A percentile compares a stretch with the other conserved stretches of the same genome.
Conservation (phyloP, 37 sponge, comb jelly and placozoan genomes). For the Cliona cf. orientalis region DNA sequence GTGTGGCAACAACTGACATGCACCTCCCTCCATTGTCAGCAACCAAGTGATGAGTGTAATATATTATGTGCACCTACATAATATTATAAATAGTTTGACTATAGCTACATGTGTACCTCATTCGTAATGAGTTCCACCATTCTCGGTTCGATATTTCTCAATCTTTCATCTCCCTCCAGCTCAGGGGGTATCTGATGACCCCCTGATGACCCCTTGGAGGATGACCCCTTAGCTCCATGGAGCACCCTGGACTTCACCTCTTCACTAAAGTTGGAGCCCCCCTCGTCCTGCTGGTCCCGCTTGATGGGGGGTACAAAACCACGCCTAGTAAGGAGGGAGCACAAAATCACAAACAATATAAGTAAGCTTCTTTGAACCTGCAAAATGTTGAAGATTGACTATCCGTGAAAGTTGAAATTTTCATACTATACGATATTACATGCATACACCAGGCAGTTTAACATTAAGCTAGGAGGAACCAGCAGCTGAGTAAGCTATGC, state of each 20-base stretch:
- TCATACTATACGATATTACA: too few species aligned
- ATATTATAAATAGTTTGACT: neutral
- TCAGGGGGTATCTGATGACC: slow-evolving; percentile 26
- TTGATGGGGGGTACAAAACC: too few species aligned
- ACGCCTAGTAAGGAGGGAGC: too few species aligned
- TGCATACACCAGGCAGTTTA: neutral
- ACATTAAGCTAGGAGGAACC: neutral
- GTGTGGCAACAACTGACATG: neutral
- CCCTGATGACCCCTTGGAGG: neutral
- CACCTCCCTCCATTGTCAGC: too few species aligned
- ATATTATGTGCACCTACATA: neutral
- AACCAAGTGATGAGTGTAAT: neutral
- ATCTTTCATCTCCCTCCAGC: slow-evolving; percentile 79
- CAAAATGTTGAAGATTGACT: neutral
- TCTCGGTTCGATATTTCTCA: slow-evolving; percentile 87
- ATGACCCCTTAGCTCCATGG: neutral
- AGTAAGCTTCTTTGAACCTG: neutral
- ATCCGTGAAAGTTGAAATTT: too few species aligned
- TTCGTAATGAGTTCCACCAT: slow-evolving; percentile 95
- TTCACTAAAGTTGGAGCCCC: too few species aligned
- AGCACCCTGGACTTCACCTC: neutral
- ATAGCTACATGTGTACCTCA: slow-evolving; percentile 58
- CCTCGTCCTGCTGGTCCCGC: too few species aligned
- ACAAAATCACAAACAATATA: too few species aligned
- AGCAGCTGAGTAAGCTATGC: neutral